These are phyloP conservation scores for Aethina tumida DNA, from an alignment of 1,140 invertebrate genomes.

Conservation along the genomic window DNA sequence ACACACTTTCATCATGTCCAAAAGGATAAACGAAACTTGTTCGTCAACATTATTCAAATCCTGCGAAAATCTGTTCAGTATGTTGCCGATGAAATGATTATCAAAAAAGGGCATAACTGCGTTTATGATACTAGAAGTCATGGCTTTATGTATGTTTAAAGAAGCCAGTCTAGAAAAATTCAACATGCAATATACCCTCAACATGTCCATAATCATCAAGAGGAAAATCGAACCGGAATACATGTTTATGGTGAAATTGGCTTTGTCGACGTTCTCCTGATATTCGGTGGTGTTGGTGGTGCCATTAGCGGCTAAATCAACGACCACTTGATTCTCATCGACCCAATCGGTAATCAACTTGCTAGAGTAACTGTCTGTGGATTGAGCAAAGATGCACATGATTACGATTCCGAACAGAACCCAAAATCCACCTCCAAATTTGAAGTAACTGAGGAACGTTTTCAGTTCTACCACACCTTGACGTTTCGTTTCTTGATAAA, in stretches of 20 bases:
- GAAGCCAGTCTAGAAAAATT: slow-evolving; percentile 19
- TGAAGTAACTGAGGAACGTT: slow-evolving; percentile 11
- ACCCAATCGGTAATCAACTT: slow-evolving; percentile 17
- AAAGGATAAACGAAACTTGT: slow-evolving; percentile 21
- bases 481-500: slow-evolving; percentile 11
- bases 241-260: slow-evolving; percentile 6
- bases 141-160: slow-evolving; percentile 21
- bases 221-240: slow-evolving; percentile 14
- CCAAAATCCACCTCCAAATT: slow-evolving; percentile 13
- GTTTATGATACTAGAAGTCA: slow-evolving; percentile 18
- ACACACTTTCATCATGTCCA: slow-evolving; percentile 17
- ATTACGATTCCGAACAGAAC: slow-evolving; percentile 7
- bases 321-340: not conserved
- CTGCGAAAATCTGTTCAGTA: slow-evolving; percentile 28
- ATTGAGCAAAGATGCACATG: slow-evolving; percentile 9
- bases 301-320: not conserved
- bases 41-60: slow-evolving; percentile 26
- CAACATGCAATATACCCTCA: slow-evolving; percentile 30
- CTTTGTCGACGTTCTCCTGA: not conserved
- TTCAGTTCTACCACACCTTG: slow-evolving; percentile 10
- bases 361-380: slow-evolving; percentile 8
- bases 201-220: slow-evolving; percentile 1
- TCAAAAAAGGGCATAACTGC: slow-evolving; percentile 28
- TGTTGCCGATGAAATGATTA: slow-evolving; percentile 26
- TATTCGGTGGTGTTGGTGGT: slow-evolving; percentile 4